Evolutionary conservation across 2,113 vertebrate species (phyloP).

Genomic region (Aythya baeri): DNA sequence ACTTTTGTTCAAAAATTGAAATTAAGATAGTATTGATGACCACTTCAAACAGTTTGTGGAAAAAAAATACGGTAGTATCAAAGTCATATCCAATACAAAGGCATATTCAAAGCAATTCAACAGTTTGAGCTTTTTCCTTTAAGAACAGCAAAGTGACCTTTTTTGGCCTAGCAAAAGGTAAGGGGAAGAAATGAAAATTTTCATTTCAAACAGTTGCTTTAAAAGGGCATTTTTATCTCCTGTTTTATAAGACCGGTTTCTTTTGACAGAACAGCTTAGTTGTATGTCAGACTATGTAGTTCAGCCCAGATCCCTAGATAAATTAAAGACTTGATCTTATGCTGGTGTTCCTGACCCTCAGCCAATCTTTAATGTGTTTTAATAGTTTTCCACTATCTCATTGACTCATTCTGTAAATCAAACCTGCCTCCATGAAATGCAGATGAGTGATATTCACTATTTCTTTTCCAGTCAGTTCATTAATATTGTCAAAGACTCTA

Average conservation of each 20-base stretch:
- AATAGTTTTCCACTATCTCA: conserved; percentile 23
- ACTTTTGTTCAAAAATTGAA: neutral
- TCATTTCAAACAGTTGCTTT: neutral
- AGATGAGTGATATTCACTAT: neutral
- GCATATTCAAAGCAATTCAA: neutral
- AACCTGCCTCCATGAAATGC: conserved; percentile 27
- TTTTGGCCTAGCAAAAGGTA: neutral
- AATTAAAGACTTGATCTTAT: conserved; percentile 47
- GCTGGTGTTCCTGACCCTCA: conserved; percentile 26
- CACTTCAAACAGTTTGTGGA: neutral
- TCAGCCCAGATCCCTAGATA: conserved; percentile 27
- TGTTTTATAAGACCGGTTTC: neutral
- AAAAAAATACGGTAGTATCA: neutral
- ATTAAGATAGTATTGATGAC: neutral
- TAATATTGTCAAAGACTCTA: neutral
- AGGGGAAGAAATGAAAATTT: neutral
- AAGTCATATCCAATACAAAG: neutral
- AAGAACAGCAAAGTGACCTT: neutral
- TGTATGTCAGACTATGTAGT: neutral
- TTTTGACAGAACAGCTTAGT: neutral
- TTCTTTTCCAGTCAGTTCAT: neutral
- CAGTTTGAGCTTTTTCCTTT: neutral
- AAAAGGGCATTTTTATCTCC: neutral
- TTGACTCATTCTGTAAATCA: conserved; percentile 49
- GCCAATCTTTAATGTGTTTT: conserved; percentile 33